Evolutionary conservation across 2,888 invertebrate species (phyloP), one percentile per base, ranked within the genome.

Genomic region (Drosophila cracens): DNA sequence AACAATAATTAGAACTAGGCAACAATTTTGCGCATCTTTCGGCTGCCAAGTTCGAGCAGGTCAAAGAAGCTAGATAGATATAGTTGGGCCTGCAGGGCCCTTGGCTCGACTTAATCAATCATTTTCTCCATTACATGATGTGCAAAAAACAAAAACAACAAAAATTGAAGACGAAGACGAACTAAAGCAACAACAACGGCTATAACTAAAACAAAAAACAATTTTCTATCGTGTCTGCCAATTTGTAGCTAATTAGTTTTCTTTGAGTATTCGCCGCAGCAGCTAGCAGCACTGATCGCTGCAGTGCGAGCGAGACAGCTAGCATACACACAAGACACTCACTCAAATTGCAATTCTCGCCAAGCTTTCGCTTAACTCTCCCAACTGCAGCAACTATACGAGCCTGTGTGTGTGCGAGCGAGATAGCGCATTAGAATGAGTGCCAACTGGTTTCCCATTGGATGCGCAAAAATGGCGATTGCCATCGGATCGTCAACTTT

Each of bases 391-490:
- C 56, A 13, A 40, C 13, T 2, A 57, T 16, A 51, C 52, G 21
- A 59, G 70, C 36, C 6, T 0, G 40, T n/a, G 25, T 25, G 8
- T 2, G 62, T 21, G 61, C 51, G 18, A 78, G 56, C 33, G 74
- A 52, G 74, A 74, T 27, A 21, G 63, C 65, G 27, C 2, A 4
- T 29, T 25, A 48, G 69, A 58, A 43, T 27, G 52, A 10, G 13
- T 13, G 52, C 51, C 49, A 81, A 72, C 70, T 66, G 56, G 71
- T 65, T 82, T 67, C 76, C 66, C 51, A 87, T 85, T 87, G 81
- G 78, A 79, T 86, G 82, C 87, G 87, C 74, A 56, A 73, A 87
- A 87, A 88, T 87, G 87, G 87, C 87, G 88, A 79, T 80, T 57
- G 60, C 43, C 13, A 56, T 11, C 13, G 48, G 70, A 65, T 76